Conservation (phyloP, 2,888 invertebrate genomes). For the Gymnoscelis rufifasciata region DNA sequence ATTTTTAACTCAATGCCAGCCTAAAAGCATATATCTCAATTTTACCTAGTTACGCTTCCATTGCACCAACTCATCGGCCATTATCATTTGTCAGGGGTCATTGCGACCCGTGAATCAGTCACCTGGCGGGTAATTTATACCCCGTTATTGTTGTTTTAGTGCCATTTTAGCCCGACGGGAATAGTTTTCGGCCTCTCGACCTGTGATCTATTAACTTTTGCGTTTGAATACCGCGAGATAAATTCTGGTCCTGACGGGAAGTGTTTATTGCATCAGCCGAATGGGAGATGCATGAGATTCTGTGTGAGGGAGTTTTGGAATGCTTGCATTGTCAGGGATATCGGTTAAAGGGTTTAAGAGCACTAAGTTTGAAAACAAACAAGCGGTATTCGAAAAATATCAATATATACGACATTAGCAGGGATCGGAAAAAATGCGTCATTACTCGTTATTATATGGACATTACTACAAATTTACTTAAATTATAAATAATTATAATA, state of each 20-base stretch:
- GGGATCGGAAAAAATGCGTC: too few species aligned
- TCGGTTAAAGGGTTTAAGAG: too few species aligned
- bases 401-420: too few species aligned
- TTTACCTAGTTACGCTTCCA: too few species aligned
- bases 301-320: not conserved
- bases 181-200: conserved; percentile 32
- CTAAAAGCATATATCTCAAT: too few species aligned
- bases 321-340: not conserved
- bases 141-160: conserved; percentile 46
- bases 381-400: too few species aligned
- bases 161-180: conserved; percentile 33
- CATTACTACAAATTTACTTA: too few species aligned
- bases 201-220: conserved; percentile 32
- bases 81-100: conserved; percentile 54
- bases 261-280: conserved; percentile 12
- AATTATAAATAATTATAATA: too few species aligned
- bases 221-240: conserved; percentile 24
- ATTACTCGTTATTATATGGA: too few species aligned
- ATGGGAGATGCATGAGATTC: not conserved
- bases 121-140: conserved; percentile 46
- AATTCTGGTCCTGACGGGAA: conserved; percentile 12
- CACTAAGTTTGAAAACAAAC: too few species aligned
- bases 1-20: too few species aligned
- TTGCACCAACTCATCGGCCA: conserved; percentile 33
- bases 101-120: conserved; percentile 49